Conservation (phyloP, 1,140 invertebrate genomes). For the Drosophila kikkawai region DNA sequence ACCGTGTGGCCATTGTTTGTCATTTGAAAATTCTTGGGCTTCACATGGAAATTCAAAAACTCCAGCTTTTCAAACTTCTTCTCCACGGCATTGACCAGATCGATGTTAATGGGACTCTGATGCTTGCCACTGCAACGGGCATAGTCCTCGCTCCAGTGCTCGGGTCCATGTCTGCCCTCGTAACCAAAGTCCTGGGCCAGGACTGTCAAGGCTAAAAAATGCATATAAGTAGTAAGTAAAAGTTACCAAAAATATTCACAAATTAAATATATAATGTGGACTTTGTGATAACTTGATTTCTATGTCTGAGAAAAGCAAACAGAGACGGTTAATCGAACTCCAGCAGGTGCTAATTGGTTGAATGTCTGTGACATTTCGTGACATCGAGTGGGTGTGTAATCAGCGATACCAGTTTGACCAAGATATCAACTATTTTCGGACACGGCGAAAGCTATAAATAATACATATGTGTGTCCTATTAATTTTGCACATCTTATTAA, state of each 20-base stretch:
- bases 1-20: conserved; percentile 92
- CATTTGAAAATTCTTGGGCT: conserved; percentile 86
- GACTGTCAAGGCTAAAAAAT: conserved; percentile 20
- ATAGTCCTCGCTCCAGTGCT: conserved; percentile 89
- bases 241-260: neutral
- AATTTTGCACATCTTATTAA: conserved; percentile 32
- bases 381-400: conserved; percentile 19
- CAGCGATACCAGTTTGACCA: conserved; percentile 22
- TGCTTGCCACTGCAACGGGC: conserved; percentile 90
- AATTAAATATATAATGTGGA: neutral
- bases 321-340: conserved; percentile 26
- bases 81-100: conserved; percentile 87
- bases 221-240: neutral
- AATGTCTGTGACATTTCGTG: conserved; percentile 26
- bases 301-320: conserved; percentile 8
- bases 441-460: conserved; percentile 53
- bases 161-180: conserved; percentile 87
- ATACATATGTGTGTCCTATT: conserved; percentile 14
- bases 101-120: conserved; percentile 94
- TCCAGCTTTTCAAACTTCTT: conserved; percentile 85
- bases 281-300: neutral
- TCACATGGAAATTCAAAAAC: conserved; percentile 87
- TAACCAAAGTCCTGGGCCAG: conserved; percentile 65
- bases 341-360: conserved; percentile 33
- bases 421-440: conserved; percentile 48